A percentile compares a stretch with the other conserved stretches of the same genome.
Conservation (phyloP, 2,888 invertebrate species). For the Rotaria macrura region DNA sequence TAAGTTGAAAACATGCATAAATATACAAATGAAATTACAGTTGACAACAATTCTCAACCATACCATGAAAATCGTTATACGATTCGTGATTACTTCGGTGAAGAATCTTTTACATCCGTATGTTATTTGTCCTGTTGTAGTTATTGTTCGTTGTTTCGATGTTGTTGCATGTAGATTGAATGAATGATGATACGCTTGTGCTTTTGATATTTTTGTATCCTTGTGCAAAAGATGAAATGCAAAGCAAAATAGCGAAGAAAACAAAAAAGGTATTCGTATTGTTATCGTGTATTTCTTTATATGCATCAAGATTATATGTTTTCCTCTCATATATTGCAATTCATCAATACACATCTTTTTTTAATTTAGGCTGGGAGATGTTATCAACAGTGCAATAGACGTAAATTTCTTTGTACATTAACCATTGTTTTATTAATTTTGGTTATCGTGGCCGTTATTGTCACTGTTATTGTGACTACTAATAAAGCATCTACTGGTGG, state of each 20-base stretch:
- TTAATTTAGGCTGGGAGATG: not conserved
- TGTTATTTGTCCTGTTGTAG: not conserved
- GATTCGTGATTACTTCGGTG: not conserved
- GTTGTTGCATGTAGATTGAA: not conserved
- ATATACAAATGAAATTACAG: not conserved
- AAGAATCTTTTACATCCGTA: not conserved
- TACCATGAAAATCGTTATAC: not conserved
- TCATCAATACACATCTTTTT: not conserved
- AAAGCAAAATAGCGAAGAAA: not conserved
- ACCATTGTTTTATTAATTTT: not conserved
- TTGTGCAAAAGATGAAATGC: not conserved
- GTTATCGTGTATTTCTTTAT: not conserved
- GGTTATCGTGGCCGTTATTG: not conserved
- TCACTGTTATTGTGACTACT: not conserved
- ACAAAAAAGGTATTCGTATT: not conserved
- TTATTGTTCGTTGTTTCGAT: not conserved
- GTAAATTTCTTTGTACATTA: not conserved
- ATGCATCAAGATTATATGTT: not conserved
- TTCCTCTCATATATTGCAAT: not conserved
- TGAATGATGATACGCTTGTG: not conserved
- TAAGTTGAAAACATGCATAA: constrained; percentile 13
- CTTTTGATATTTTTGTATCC: not conserved
- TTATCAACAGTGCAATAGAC: not conserved
- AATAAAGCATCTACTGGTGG: not conserved
- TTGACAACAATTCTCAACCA: not conserved